Base-by-base conservation (phyloP, 1,140 invertebrate genomes). In the Piezodorus guildinii region DNA sequence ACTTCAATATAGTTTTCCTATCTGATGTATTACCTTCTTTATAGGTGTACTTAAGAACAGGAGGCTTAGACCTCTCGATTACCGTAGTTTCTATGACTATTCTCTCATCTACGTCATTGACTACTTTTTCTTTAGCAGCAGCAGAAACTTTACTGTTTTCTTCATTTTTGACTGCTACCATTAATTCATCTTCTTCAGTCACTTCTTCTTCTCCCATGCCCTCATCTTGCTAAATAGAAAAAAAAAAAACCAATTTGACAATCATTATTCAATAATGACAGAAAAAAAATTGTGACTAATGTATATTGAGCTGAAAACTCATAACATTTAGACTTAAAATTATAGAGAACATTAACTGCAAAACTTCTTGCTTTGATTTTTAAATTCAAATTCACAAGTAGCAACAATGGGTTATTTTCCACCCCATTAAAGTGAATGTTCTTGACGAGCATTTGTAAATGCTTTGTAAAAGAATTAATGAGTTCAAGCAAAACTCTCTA, bases 131-230 rank as follows among this genome's bases (percentile, higher is more conserved):
- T 52, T 51, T 27, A 14, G 61, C 25, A n/a, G 30, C 15, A 51
- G 46, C 23, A 25, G 27, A 34, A 27, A 21, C 43, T 62, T 44
- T 51, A 3, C 71, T 68, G 60, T 78, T 79, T 58, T 79, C 77
- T 62, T 78, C 75, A 67, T 79, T 79, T 54, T 76, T 77, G 30
- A 76, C 76, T 5, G 76, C 74, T 6, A 79, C 76, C 58, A 78
- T 45, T 5, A 56, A 10, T 23, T 19, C 3, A 23, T 56, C 62
- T 16, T 64, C 60, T n/a, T 61, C 65, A 30, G 27, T 59, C 19
- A 65, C 67, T 45, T 62, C 46, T 27, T 63, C 45, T 14, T 65
- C 64, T 9, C 62, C 64, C 62, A 56, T 16, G 16, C 46, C 46
- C 17, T 49, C 46, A 49, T 49, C 46, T 49, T 49, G 46, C 46